Evolutionary conservation across 2,888 invertebrate species (phyloP).

Genomic region (Apamea epomidion): DNA sequence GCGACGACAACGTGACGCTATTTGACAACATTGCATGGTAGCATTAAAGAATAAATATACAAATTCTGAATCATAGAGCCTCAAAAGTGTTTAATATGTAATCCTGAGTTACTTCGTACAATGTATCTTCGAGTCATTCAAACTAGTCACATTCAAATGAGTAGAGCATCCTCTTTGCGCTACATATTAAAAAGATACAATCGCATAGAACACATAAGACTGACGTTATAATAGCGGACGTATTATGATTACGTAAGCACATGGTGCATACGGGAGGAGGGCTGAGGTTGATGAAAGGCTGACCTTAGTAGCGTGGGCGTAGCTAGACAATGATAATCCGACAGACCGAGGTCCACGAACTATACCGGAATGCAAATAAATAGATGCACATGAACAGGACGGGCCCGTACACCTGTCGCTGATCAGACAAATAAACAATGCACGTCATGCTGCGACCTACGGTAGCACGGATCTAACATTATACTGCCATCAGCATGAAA

Average conservation of each 20-base stretch:
- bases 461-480: slow-evolving; percentile 69
- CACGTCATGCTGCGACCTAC: slow-evolving; percentile 80
- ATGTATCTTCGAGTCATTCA: slow-evolving; percentile 35
- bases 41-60: not conserved
- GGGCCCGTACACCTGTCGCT: slow-evolving; percentile 86
- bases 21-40: slow-evolving; percentile 41
- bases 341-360: slow-evolving; percentile 85
- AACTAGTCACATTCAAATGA: slow-evolving; percentile 51
- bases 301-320: slow-evolving; percentile 80
- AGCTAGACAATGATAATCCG: slow-evolving; percentile 83
- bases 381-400: slow-evolving; percentile 87
- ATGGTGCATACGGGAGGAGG: slow-evolving; percentile 67
- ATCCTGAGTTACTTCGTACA: slow-evolving; percentile 45
- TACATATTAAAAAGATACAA: slow-evolving; percentile 71
- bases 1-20: slow-evolving; percentile 62
- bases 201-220: slow-evolving; percentile 61
- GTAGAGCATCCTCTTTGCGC: slow-evolving; percentile 54
- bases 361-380: slow-evolving; percentile 89
- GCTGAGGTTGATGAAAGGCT: slow-evolving; percentile 78
- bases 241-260: slow-evolving; percentile 73
- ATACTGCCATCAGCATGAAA: slow-evolving; percentile 53
- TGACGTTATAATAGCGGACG: slow-evolving; percentile 73
- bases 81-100: slow-evolving; percentile 18
- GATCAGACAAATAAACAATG: slow-evolving; percentile 87
- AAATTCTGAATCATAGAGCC: slow-evolving; percentile 9